phyloP scores from a whole-genome alignment of 2,888 invertebrate species.

The Synanthedon tipuliformis region DNA sequence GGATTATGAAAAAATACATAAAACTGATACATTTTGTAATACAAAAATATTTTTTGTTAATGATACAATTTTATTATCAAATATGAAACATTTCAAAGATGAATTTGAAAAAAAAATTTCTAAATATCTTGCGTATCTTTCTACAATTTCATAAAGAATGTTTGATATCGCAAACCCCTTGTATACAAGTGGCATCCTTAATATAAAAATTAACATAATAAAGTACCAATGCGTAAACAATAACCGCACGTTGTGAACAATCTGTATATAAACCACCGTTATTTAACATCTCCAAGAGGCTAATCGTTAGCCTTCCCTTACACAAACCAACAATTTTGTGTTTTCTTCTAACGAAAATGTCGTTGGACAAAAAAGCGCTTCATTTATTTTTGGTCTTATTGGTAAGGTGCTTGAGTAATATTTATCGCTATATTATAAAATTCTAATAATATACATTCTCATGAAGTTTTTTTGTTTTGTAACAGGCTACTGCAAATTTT shows the following conservation, averaged over 20 bases:
- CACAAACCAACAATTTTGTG: background rate
- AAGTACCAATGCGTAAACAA: background rate
- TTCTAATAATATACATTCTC: background rate
- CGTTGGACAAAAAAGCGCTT: background rate
- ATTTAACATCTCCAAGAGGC: background rate
- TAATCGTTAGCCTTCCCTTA: background rate
- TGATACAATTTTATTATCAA: too few relatives aligned
- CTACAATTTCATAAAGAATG: too few relatives aligned
- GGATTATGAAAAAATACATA: too few relatives aligned
- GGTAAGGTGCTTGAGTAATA: background rate
- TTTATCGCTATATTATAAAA: background rate
- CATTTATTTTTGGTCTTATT: background rate
- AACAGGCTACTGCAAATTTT: conserved; percentile 16
- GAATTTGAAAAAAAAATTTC: too few relatives aligned
- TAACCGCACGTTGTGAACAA: conserved; percentile 8
- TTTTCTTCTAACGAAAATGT: background rate
- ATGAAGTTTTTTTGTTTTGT: background rate
- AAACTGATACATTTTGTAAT: too few relatives aligned
- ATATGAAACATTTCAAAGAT: too few relatives aligned
- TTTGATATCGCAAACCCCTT: background rate
- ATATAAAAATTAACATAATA: conserved; percentile 4
- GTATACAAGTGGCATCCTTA: conserved; percentile 5
- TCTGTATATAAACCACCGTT: conserved; percentile 14
- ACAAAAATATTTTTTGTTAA: too few relatives aligned
- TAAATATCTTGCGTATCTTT: too few relatives aligned